These are phyloP conservation scores for Agriopis aurantiaria DNA, from an alignment of 2,888 invertebrate genomes.

Conservation along the genomic window DNA sequence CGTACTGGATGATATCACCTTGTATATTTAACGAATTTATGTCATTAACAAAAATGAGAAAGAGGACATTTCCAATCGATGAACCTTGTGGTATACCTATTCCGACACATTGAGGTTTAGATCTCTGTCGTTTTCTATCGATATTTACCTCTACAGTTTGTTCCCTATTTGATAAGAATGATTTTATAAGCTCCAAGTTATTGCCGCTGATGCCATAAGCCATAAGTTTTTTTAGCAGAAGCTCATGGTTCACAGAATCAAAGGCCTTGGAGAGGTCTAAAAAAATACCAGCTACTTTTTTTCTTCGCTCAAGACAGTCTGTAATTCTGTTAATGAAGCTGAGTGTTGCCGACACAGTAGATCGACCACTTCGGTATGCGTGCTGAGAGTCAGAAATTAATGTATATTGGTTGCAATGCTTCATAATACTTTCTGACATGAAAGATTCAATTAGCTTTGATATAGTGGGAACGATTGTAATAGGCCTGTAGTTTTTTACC, in stretches of 20 bases:
- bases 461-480: too few species aligned
- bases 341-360: neutral
- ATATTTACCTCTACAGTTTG: conserved; percentile 14
- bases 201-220: neutral
- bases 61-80: conserved; percentile 4
- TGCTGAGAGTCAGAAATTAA: neutral
- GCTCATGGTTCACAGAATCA: neutral
- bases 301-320: neutral
- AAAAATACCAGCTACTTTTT: neutral
- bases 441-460: too few species aligned
- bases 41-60: neutral
- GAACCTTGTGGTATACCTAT: conserved; percentile 11
- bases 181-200: neutral
- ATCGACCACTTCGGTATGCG: neutral
- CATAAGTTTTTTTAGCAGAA: neutral
- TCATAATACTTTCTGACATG: too few species aligned
- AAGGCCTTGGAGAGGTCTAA: neutral
- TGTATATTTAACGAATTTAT: neutral
- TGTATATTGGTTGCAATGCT: too few species aligned
- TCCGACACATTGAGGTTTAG: neutral
- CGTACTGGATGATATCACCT: neutral
- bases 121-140: neutral
- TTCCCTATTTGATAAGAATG: conserved; percentile 2
- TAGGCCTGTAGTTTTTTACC: too few species aligned
- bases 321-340: neutral